Base-by-base conservation (phyloP, 30 jellyfish, hydroid and myxozoan species). In the Chrysaora quinquecirrha region DNA sequence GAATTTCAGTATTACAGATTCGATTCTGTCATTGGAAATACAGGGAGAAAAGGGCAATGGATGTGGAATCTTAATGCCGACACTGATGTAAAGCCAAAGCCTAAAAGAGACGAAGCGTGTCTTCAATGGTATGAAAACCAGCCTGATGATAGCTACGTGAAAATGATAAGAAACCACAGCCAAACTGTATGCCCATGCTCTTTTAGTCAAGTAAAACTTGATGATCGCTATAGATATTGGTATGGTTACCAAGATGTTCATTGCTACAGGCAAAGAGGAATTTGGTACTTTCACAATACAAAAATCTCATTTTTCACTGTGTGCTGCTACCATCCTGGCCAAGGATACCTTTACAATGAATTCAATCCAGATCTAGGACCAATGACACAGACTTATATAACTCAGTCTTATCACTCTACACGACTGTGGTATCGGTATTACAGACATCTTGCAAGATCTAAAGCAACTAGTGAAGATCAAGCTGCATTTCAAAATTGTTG, bases 31-130 rank as follows among this genome's bases (percentile, higher is more conserved):
- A 64, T 66, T 27, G 86, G 89, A 19, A 75, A 86, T 67, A 68
- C 86, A 23, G 61, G 64, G 1, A 19, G 18, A 34, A 43, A 34
- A 9, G 96, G 96, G 16, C 30, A 77, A 25, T 86, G 90, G 90
- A 10, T 80, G 16, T 86, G 78, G 81, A 65, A 75, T 30, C 49
- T 86, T 0, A 30, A 86, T 2, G 85, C 24, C 1, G 32, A 66
- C 19, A 14, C n/a, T n/a, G n/a, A n/a, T n/a, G n/a, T n/a, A n/a
- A n/a, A n/a, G n/a, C n/a, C 43, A 7, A 78, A 62, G 19, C n/a
- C n/a, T n/a, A 76, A 64, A 27, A 87, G 48, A n/a, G 90, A 60
- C 16, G 76, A 56, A 0, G 24, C 27, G 28, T 86, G 96, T 64
- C 66, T 30, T 34, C 78, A 47, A 1, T 86, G 89, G 89, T 66